Evolutionary conservation across 2,113 vertebrate genomes (phyloP).

Genomic region (Scomber japonicus): DNA sequence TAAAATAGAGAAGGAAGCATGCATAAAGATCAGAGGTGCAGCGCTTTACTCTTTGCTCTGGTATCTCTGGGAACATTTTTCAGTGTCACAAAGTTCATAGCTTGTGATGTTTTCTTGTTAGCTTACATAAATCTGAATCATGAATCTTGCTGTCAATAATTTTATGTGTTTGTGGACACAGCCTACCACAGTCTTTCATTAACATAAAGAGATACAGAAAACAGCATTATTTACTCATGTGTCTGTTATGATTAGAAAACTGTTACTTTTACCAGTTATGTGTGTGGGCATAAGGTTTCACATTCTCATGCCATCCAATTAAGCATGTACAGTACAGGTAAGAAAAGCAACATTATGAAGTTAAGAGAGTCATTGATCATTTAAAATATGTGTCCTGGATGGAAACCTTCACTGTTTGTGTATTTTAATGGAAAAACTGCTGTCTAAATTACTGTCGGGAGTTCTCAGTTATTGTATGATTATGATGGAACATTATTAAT

Average conservation of each 20-base stretch:
- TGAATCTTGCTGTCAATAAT: background rate
- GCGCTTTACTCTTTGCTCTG: background rate
- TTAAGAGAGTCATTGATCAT: conserved; percentile 20
- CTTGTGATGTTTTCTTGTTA: background rate
- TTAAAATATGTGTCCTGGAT: background rate
- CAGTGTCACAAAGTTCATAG: background rate
- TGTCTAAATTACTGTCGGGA: conserved; percentile 36
- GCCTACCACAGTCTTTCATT: background rate
- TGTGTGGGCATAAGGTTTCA: background rate
- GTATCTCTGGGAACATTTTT: background rate
- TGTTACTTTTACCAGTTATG: background rate
- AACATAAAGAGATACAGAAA: background rate
- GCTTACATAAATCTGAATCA: background rate
- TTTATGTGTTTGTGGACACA: background rate
- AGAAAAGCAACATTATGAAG: background rate
- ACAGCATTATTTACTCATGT: background rate
- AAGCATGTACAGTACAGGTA: background rate
- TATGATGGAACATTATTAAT: background rate
- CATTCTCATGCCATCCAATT: background rate
- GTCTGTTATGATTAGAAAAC: background rate
- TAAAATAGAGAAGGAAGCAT: background rate
- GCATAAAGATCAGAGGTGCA: too few relatives aligned
- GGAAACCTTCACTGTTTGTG: background rate
- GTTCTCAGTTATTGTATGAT: conserved; percentile 4
- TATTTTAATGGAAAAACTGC: conserved; percentile 51